These are phyloP conservation scores for Puntigrus tetrazona DNA, from an alignment of 2,113 vertebrate genomes.

Conservation along the genomic window DNA sequence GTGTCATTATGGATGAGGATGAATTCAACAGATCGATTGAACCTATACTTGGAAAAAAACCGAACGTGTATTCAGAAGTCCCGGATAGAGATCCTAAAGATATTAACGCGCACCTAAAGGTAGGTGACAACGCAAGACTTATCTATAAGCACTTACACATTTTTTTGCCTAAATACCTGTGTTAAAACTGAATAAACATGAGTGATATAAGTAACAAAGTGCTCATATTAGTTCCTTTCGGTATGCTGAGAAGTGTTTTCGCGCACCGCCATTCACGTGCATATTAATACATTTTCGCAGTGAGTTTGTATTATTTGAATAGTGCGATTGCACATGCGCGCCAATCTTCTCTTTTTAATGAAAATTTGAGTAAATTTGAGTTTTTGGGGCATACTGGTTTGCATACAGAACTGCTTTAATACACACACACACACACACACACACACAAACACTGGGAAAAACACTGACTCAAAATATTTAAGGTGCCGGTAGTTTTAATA, in stretches of 20 bases:
- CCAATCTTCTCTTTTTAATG: background rate
- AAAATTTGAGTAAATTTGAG: background rate
- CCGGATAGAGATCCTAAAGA: conserved; percentile 79
- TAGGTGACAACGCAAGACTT: conserved; percentile 53
- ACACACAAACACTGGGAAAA: background rate
- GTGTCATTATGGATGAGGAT: conserved; percentile 85
- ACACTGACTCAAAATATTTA: background rate
- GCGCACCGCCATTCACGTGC: background rate
- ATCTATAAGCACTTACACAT: background rate
- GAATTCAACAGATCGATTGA: conserved; percentile 78
- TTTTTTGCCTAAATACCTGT: background rate
- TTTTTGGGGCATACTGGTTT: background rate
- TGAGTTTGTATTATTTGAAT: background rate
- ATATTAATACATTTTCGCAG: background rate
- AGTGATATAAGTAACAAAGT: background rate
- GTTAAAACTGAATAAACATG: background rate
- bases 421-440: background rate
- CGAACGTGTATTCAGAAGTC: conserved; percentile 58
- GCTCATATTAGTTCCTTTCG: background rate
- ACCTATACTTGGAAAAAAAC: conserved; percentile 71
- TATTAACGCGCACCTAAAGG: conserved; percentile 86
- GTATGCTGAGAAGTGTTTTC: background rate
- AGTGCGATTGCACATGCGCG: background rate
- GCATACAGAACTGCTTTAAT: background rate
- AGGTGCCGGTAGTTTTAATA: background rate